These are phyloP conservation scores for Margarornis squamiger DNA, from an alignment of 2,797 vertebrate species.

Conservation along the genomic window DNA sequence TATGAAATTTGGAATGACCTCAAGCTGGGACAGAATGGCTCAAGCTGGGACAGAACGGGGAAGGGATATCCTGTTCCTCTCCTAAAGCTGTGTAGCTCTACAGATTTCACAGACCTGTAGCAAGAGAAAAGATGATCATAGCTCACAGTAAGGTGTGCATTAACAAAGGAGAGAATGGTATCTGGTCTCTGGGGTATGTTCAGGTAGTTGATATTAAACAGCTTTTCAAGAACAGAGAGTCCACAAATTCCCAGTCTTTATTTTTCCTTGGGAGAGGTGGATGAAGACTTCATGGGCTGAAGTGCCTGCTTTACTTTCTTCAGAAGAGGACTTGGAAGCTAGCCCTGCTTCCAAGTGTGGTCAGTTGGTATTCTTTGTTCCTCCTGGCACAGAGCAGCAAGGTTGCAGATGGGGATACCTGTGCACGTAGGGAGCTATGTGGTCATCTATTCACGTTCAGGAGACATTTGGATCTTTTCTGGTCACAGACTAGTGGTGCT, in stretches of 20 bases:
- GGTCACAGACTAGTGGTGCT: neutral
- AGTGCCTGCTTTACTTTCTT: neutral
- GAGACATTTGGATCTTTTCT: neutral
- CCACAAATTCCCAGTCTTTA: neutral
- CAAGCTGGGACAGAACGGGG: no score
- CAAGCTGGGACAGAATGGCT: neutral
- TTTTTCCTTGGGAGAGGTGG: neutral
- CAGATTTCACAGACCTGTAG: neutral
- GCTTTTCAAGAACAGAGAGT: neutral
- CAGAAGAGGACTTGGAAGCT: neutral
- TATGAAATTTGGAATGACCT: neutral
- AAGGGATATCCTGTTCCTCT: neutral
- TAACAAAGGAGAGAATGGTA: neutral
- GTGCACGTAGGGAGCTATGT: neutral
- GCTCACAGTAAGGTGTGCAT: neutral
- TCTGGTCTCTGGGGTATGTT: neutral
- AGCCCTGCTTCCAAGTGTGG: neutral
- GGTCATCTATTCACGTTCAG: neutral
- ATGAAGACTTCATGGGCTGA: neutral
- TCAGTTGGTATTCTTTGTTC: neutral
- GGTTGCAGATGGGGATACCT: neutral
- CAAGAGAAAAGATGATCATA: neutral
- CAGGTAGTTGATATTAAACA: neutral
- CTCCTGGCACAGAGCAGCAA: rapidly evolving
- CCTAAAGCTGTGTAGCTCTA: neutral